Conservation (phyloP, 2,888 invertebrate species). For the Acleris cristana region DNA sequence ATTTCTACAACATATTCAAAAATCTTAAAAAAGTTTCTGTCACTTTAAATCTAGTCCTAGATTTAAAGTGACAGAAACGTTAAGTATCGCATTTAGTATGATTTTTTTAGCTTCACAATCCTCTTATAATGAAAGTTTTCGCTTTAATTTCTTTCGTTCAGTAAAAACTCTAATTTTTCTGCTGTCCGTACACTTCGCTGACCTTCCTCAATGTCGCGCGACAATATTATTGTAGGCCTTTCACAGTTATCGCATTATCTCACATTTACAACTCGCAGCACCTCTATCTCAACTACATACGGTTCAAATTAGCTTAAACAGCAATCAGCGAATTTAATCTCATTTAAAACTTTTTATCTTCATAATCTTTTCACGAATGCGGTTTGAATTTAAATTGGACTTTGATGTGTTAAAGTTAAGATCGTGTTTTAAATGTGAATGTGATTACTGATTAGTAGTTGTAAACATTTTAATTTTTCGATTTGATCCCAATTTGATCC, state of each 20-base stretch:
- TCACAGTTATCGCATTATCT: slow-evolving; percentile 24
- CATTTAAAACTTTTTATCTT: slow-evolving; percentile 12
- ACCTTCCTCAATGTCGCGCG: slow-evolving; percentile 59
- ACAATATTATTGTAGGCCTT: slow-evolving; percentile 37
- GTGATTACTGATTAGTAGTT: slow-evolving; percentile 1
- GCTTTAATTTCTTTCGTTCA: no score
- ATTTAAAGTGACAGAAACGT: no score
- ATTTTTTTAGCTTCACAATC: no score
- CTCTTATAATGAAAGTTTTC: no score
- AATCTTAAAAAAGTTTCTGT: no score
- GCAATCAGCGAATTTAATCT: not conserved
- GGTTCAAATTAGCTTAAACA: slow-evolving; percentile 5
- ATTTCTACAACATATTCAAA: no score
- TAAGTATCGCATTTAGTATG: no score
- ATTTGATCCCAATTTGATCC: slow-evolving; percentile 11
- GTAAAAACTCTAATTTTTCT: slow-evolving; percentile 35
- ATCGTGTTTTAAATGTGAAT: not conserved
- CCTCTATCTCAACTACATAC: not conserved
- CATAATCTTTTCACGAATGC: not conserved
- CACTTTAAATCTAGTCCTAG: no score
- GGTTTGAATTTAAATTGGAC: not conserved
- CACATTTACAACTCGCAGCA: not conserved
- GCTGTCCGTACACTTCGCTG: slow-evolving; percentile 48
- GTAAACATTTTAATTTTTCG: slow-evolving; percentile 20
- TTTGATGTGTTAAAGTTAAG: not conserved